Evolutionary conservation across 2,113 vertebrate species (phyloP).

Genomic region (human): DNA sequence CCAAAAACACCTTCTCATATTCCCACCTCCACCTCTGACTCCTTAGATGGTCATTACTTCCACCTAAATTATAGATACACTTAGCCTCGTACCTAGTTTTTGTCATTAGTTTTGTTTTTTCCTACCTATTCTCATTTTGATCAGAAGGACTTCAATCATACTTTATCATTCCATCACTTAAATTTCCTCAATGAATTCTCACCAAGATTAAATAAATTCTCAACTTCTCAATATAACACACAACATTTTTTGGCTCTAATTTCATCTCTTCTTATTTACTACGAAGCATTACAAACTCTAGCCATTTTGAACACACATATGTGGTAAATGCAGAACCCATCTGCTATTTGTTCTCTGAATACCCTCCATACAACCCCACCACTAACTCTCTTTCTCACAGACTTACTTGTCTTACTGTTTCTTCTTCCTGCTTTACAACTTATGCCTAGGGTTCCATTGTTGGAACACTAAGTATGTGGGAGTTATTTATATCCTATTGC

Average conservation of each 20-base stretch:
- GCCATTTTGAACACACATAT: not conserved
- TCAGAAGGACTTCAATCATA: not conserved
- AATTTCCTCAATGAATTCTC: not conserved
- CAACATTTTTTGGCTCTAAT: not conserved
- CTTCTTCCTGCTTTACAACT: not conserved
- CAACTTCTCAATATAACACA: not conserved
- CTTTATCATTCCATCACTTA: not conserved
- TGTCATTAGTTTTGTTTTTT: not conserved
- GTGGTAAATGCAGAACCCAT: not conserved
- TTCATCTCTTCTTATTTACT: not conserved
- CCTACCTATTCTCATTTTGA: not conserved
- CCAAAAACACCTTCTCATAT: not conserved
- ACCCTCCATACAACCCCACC: not conserved
- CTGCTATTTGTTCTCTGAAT: not conserved
- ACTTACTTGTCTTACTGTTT: not conserved
- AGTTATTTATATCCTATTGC: too few relatives aligned
- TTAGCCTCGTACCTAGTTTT: not conserved
- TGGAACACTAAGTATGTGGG: too few relatives aligned
- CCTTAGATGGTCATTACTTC: not conserved
- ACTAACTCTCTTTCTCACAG: not conserved
- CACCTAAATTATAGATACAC: not conserved
- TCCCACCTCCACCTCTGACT: not conserved
- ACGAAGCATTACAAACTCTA: not conserved
- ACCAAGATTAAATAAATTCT: not conserved
- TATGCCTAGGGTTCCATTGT: too few relatives aligned